Evolutionary conservation across 2,888 invertebrate genomes (phyloP).

Genomic region (Tetanocera ferruginea): DNA sequence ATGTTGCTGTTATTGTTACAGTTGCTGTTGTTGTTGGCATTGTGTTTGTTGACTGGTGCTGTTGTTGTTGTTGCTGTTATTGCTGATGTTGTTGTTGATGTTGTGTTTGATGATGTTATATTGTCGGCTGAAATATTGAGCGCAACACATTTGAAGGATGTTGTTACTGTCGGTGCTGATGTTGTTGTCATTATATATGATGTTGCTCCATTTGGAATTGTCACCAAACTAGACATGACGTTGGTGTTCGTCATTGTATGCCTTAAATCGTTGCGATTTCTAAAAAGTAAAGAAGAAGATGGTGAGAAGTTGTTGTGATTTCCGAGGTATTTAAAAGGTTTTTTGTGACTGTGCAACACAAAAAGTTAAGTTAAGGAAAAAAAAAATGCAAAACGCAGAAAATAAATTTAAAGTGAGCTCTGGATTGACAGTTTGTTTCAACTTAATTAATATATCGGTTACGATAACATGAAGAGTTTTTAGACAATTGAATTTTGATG

Average conservation of each 20-base stretch:
- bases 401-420: too few relatives aligned
- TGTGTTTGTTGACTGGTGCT: conserved; percentile 26
- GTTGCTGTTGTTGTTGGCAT: conserved; percentile 53
- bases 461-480: too few relatives aligned
- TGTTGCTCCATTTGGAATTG: conserved; percentile 38
- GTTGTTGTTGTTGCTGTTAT: conserved; percentile 18
- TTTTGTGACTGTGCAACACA: too few relatives aligned
- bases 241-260: conserved; percentile 38
- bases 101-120: neutral
- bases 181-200: conserved; percentile 29
- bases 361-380: too few relatives aligned
- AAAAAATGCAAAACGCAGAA: neutral
- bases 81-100: conserved; percentile 40
- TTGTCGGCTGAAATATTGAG: conserved; percentile 16
- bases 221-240: conserved; percentile 37
- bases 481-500: too few relatives aligned
- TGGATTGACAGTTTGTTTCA: too few relatives aligned
- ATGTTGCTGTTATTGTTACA: conserved; percentile 48
- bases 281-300: conserved; percentile 8
- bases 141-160: neutral
- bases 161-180: conserved; percentile 1
- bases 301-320: neutral
- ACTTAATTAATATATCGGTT: too few relatives aligned
- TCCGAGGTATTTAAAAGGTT: neutral
- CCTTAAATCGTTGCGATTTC: conserved; percentile 20